Conservation (phyloP, 2,113 vertebrate genomes). For the Centropus bengalensis region DNA sequence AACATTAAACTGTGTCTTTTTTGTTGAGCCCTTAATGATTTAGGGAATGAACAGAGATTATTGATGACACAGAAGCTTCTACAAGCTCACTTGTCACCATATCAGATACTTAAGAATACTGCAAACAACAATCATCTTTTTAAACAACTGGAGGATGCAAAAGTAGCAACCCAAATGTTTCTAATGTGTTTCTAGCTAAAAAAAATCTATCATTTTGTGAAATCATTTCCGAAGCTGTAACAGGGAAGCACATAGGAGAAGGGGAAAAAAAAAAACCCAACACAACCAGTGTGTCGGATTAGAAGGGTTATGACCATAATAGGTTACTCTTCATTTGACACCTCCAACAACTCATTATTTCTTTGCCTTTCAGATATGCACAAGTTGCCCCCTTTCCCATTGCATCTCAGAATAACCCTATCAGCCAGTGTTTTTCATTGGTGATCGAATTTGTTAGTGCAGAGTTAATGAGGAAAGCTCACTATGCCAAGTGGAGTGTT, state of each 20-base stretch:
- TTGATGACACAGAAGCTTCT: neutral
- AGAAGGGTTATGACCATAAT: neutral
- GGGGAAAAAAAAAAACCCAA: too few species aligned
- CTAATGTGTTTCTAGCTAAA: neutral
- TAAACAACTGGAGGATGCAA: neutral
- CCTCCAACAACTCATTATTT: neutral
- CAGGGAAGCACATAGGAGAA: neutral
- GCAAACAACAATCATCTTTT: neutral
- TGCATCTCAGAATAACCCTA: neutral
- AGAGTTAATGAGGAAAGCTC: neutral
- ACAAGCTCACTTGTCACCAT: neutral
- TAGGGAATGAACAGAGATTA: neutral
- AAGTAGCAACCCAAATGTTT: neutral
- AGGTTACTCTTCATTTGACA: neutral
- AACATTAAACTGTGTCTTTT: neutral
- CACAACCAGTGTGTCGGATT: rapidly evolving
- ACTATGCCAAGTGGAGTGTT: neutral
- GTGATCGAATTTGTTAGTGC: neutral
- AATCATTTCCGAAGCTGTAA: neutral
- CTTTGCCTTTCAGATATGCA: neutral
- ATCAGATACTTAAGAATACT: neutral
- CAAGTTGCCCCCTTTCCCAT: neutral
- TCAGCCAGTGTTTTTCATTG: neutral
- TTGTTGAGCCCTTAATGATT: neutral
- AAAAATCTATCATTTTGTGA: neutral